Percentiles rank a stretch among this genome's conserved stretches.
Conservation (phyloP, 2,113 vertebrate species). For the Solea senegalensis region DNA sequence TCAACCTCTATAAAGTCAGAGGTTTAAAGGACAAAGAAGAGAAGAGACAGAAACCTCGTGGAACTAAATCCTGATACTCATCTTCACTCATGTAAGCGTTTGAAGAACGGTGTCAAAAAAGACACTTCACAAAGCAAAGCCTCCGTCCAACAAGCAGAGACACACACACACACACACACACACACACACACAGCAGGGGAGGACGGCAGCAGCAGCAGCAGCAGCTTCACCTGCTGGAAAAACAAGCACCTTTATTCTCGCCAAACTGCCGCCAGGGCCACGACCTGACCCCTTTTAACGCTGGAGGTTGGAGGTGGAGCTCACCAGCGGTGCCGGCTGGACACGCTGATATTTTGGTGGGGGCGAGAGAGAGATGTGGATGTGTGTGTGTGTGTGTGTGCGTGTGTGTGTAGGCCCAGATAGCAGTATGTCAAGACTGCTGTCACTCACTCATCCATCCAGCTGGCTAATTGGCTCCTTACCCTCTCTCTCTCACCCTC, state of each 20-base stretch:
- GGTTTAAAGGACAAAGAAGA: constrained; percentile 6
- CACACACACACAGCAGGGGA: constrained; percentile 3
- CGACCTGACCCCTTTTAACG: constrained; percentile 40
- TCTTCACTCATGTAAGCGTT: neutral
- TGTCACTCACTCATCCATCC: constrained; percentile 99
- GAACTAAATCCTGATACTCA: neutral
- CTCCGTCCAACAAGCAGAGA: neutral
- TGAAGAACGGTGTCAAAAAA: neutral
- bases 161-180: constrained; percentile 14
- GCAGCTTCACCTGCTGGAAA: too few relatives aligned
- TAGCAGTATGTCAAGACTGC: constrained; percentile 92
- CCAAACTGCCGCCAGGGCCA: constrained; percentile 1
- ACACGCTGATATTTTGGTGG: too few relatives aligned
- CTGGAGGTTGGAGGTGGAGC: constrained; percentile 20
- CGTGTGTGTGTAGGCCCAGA: constrained; percentile 79
- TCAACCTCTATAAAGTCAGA: neutral
- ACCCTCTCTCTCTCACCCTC: constrained; percentile 90
- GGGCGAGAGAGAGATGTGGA: constrained; percentile 37
- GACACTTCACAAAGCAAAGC: neutral
- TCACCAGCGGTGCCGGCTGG: constrained; percentile 5
- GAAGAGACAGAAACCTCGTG: neutral
- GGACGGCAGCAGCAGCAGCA: neutral
- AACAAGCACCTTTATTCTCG: constrained; percentile 17
- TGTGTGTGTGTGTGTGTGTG: constrained; percentile 42
- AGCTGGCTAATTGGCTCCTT: constrained; percentile 99